These are phyloP conservation scores for Tenrec ecaudatus DNA, from an alignment of 2,113 vertebrate genomes.

Conservation along the genomic window DNA sequence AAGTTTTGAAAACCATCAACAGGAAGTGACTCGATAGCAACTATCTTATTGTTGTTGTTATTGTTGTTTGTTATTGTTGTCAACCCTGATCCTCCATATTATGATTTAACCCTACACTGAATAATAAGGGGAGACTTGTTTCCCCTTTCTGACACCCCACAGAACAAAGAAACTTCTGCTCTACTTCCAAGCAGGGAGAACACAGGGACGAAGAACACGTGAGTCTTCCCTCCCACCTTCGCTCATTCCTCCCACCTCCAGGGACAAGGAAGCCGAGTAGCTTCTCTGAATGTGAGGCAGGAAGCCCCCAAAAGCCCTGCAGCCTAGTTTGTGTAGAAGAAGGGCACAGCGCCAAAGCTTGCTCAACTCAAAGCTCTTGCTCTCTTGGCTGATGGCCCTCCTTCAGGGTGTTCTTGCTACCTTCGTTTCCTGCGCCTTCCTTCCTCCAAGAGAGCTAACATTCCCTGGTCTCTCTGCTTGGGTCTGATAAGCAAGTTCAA, in stretches of 20 bases:
- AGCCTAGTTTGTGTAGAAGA: background rate
- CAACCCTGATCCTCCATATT: background rate
- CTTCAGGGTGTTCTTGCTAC: background rate
- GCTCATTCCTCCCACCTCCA: background rate
- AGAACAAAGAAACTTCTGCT: slow-evolving; percentile 4
- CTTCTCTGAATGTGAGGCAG: background rate
- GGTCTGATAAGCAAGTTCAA: background rate
- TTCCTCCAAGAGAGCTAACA: background rate
- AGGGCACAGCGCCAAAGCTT: background rate
- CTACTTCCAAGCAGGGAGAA: background rate
- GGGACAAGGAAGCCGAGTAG: background rate
- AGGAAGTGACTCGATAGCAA: background rate
- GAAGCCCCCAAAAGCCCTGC: slow-evolving; percentile 4
- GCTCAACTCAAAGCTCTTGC: background rate
- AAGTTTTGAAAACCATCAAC: background rate
- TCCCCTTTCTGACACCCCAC: background rate
- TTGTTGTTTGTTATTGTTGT: background rate
- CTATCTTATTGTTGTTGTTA: background rate
- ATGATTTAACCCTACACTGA: background rate
- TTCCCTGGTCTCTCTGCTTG: background rate
- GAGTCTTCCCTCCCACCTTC: background rate
- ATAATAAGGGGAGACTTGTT: background rate
- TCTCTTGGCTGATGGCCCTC: background rate
- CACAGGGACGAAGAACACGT: background rate
- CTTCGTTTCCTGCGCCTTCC: background rate